Percentiles rank a stretch among this genome's conserved stretches.
These are phyloP conservation scores for Periphyllus acericola DNA, from an alignment of 2,888 invertebrate species.

Conservation along the genomic window DNA sequence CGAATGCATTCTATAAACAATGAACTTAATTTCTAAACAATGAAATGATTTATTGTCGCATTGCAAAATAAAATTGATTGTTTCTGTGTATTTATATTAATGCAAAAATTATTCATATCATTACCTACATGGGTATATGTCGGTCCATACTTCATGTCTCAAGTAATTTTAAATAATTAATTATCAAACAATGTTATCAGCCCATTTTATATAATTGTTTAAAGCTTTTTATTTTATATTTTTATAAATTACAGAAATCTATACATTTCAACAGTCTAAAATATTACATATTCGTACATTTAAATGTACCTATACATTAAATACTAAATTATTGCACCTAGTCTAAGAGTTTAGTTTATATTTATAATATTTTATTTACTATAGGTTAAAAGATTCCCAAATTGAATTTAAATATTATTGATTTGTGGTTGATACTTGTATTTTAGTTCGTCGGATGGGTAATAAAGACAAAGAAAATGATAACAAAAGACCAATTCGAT, in stretches of 20 bases:
- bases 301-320: too few relatives aligned
- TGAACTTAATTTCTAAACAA: background rate
- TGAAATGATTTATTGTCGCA: background rate
- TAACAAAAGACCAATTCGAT: too few relatives aligned
- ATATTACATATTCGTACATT: too few relatives aligned
- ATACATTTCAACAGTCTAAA: background rate
- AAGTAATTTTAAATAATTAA: background rate
- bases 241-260: background rate
- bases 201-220: background rate
- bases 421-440: too few relatives aligned
- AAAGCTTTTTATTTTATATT: background rate
- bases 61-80: background rate
- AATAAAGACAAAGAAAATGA: too few relatives aligned
- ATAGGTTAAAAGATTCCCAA: too few relatives aligned
- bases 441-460: too few relatives aligned
- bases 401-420: too few relatives aligned
- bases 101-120: background rate
- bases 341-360: too few relatives aligned
- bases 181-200: background rate
- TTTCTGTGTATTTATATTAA: background rate
- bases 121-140: background rate
- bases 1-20: background rate
- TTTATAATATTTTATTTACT: too few relatives aligned
- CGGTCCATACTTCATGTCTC: constrained; percentile 13
- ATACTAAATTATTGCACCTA: too few relatives aligned